Conservation (phyloP, 2,888 invertebrate species). For the Saturnia pavonia region DNA sequence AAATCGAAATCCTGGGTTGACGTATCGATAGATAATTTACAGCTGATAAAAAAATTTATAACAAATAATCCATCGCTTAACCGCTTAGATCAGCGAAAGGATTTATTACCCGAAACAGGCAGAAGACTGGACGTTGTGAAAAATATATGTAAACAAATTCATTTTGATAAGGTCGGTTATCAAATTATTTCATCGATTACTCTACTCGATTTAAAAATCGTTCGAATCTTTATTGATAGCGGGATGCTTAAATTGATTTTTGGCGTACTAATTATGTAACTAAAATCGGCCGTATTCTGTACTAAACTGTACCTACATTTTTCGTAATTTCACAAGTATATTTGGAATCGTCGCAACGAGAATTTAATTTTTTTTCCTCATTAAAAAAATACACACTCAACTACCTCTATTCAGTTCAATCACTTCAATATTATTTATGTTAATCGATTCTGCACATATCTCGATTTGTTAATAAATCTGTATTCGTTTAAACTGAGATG, state of each 20-base stretch:
- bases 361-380: not conserved
- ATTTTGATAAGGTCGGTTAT: not conserved
- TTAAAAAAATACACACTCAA: too few species aligned
- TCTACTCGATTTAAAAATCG: not conserved
- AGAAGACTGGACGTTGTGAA: not conserved
- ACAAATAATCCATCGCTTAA: not conserved
- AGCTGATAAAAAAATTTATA: too few species aligned
- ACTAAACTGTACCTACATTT: too few species aligned
- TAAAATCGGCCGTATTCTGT: too few species aligned
- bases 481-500: not conserved
- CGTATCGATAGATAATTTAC: too few species aligned
- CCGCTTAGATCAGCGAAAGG: not conserved
- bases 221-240: not conserved
- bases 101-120: not conserved
- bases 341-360: too few species aligned
- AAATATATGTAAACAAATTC: not conserved
- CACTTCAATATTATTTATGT: not conserved
- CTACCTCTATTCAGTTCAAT: not conserved
- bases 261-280: not conserved
- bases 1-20: too few species aligned
- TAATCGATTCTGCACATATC: constrained; percentile 1
- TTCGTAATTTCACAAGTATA: too few species aligned
- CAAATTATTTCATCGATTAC: not conserved
- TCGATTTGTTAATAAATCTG: not conserved
- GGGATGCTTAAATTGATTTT: not conserved